These are phyloP conservation scores for Tolypeutes matacus DNA, from an alignment of 2,797 vertebrate species.

Conservation along the genomic window DNA sequence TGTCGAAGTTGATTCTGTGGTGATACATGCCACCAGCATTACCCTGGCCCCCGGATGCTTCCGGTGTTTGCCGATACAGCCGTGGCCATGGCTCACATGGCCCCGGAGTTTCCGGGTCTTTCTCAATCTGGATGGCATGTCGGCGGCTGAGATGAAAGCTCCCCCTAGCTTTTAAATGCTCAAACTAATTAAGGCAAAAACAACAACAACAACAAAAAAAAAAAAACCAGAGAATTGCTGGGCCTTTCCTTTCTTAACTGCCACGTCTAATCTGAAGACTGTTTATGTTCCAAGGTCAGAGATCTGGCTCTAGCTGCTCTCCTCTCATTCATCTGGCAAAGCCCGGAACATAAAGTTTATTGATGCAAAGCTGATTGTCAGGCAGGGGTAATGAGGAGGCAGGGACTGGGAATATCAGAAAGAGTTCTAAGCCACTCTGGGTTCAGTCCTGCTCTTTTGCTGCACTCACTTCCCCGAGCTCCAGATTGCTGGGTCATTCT, in stretches of 20 bases:
- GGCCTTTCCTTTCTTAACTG: conserved; percentile 63
- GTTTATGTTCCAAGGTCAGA: conserved; percentile 74
- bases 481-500: not conserved
- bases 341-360: conserved; percentile 43
- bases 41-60: too few relatives aligned
- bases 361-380: conserved; percentile 63
- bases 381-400: not conserved
- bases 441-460: not conserved
- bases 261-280: conserved; percentile 49
- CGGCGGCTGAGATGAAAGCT: too few relatives aligned
- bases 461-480: not conserved
- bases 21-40: too few relatives aligned
- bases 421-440: not conserved
- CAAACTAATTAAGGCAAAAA: conserved; percentile 64
- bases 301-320: conserved; percentile 54
- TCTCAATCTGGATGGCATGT: too few relatives aligned
- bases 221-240: conserved; percentile 1
- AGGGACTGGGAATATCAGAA: not conserved
- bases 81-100: too few relatives aligned
- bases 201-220: conserved; percentile 17
- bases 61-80: too few relatives aligned
- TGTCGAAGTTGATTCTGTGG: too few relatives aligned
- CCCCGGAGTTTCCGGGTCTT: too few relatives aligned
- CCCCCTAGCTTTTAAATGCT: conserved; percentile 27
- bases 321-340: conserved; percentile 62